Evolutionary conservation across 1,140 invertebrate species (phyloP).

Genomic region (Babylonia areolata): DNA sequence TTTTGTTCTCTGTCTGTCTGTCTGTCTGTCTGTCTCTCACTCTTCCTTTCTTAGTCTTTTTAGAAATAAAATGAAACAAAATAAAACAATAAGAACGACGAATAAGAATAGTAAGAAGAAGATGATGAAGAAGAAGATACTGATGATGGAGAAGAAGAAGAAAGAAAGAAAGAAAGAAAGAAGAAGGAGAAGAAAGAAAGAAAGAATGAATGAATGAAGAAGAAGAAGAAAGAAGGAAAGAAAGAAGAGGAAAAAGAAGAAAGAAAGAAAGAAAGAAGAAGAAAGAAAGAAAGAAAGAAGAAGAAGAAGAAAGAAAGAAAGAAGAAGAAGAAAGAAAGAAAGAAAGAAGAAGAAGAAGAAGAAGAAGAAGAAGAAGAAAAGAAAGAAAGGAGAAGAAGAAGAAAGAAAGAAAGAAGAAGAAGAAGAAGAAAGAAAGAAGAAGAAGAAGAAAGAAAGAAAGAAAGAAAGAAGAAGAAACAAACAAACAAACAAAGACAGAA

Average conservation of each 20-base stretch:
- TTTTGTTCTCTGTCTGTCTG: no score
- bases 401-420: background rate
- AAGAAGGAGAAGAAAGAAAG: constrained; percentile 14
- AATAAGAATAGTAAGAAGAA: no score
- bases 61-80: no score
- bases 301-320: background rate
- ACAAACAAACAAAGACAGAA: no score
- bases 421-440: background rate
- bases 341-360: background rate
- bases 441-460: background rate
- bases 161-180: constrained; percentile 23
- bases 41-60: no score
- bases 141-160: background rate
- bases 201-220: constrained; percentile 13
- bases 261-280: background rate
- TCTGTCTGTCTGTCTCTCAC: no score
- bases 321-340: background rate
- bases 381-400: background rate
- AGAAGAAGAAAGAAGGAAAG: constrained; percentile 18
- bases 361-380: background rate
- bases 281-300: background rate
- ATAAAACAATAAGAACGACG: no score
- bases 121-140: no score
- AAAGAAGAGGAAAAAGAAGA: background rate
- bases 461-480: background rate